Base-by-base conservation (phyloP, 2,797 vertebrate genomes). In the Cuculus canorus region DNA sequence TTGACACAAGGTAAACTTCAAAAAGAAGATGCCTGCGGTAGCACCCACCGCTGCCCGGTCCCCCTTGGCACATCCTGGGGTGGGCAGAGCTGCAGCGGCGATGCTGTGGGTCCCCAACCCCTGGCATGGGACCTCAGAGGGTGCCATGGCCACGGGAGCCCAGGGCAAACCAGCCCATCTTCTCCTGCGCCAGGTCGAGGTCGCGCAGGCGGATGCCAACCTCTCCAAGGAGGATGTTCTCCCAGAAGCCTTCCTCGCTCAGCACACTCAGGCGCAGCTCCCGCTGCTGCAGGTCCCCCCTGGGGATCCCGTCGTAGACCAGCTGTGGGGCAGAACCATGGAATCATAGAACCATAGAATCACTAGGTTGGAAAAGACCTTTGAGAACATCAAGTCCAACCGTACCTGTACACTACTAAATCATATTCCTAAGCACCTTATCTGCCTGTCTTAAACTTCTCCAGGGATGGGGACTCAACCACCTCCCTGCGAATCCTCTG, bases 201-300 rank as follows among this genome's bases (percentile, higher is more conserved):
- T 97, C 98, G 65, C 98, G 98, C 35, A 99, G 98, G 10, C 98
- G 97, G 94, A 99, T 99, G 83, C 98, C 98, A 88, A 98, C 98
- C 97, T 99, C 99, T 1, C 99, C 99, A 9, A 99, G 98, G 71
- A 99, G 98, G 14, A 99, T 98, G 88, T 99, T 99, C 96, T 99
- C 99, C 99, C 99, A 99, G 97, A 99, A 99, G 1, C 99, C 98
- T 8, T 99, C 99, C 35, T 99, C 99, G 0, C 98, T 98, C 85
- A 99, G 98, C 87, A 99, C 99, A 2, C 99, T 98, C 77, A 99
- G 98, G 96, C 99, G 99, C 83, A 99, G 98, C 96, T 99, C 98
- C 81, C 99, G 98, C 97, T 99, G 99, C 95, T 99, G 98, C 96
- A 99, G 98, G 97, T 99, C 99, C 11, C 99, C 99, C 54, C 92